Conservation (phyloP, 2,888 invertebrate genomes). For the Zelleria hepariella region DNA sequence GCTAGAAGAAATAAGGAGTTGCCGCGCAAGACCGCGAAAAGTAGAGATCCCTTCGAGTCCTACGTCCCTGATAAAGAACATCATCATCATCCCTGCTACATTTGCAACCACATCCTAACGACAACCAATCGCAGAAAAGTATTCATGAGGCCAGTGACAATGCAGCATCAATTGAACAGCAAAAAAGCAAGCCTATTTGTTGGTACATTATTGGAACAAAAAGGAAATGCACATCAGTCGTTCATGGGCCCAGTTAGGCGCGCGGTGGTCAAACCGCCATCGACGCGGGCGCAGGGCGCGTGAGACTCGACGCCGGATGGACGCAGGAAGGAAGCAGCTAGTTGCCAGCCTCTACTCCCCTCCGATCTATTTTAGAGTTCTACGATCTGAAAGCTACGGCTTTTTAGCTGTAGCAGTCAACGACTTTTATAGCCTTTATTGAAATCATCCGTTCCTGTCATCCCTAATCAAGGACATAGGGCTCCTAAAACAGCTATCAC, state of each 20-base stretch:
- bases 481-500: too few relatives aligned
- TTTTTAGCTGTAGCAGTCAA: not conserved
- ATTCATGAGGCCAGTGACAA: too few relatives aligned
- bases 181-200: not conserved
- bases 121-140: too few relatives aligned
- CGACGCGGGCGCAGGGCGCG: constrained; percentile 37
- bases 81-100: not conserved
- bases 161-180: too few relatives aligned
- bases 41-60: too few relatives aligned
- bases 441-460: too few relatives aligned
- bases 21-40: too few relatives aligned
- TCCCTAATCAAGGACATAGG: too few relatives aligned
- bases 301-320: constrained; percentile 64
- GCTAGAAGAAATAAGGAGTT: too few relatives aligned
- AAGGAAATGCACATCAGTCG: not conserved
- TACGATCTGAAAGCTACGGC: not conserved
- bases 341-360: constrained; percentile 61
- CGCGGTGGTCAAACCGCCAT: constrained; percentile 16
- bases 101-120: too few relatives aligned
- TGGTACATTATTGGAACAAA: not conserved
- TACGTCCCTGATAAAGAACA: too few relatives aligned
- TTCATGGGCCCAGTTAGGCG: not conserved
- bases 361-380: constrained; percentile 67
- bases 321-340: constrained; percentile 70
- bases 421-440: too few relatives aligned